Evolutionary conservation across 2,888 invertebrate species (phyloP).

Genomic region (Acleris laterana): DNA sequence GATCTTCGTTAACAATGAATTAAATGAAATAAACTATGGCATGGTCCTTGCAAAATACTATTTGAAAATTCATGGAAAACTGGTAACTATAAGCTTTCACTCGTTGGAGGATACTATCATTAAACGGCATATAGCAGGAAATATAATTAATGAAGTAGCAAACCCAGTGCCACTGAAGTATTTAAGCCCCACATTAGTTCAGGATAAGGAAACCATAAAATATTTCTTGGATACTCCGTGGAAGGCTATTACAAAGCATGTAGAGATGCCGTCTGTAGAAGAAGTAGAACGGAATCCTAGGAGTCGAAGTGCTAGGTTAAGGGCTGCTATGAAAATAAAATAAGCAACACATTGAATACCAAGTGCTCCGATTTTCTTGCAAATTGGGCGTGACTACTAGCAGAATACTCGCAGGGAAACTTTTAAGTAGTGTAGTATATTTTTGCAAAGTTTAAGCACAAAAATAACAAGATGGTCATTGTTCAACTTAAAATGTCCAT

Average conservation of each 20-base stretch:
- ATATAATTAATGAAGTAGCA: conserved; percentile 88
- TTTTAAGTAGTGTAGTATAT: no score
- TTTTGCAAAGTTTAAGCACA: no score
- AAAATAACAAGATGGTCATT: no score
- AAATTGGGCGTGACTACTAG: no score
- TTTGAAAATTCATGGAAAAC: conserved; percentile 90
- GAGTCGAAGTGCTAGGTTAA: conserved; percentile 94
- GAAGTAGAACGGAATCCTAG: conserved; percentile 93
- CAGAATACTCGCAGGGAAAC: no score
- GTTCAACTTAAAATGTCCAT: no score
- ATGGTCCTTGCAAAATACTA: conserved; percentile 90
- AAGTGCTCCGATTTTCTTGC: no score
- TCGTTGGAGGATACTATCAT: conserved; percentile 97
- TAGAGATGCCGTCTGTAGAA: conserved; percentile 88
- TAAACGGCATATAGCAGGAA: conserved; percentile 93
- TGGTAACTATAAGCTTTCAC: conserved; percentile 95
- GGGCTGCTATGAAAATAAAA: conserved; percentile 91
- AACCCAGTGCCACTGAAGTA: conserved; percentile 90
- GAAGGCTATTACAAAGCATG: conserved; percentile 92
- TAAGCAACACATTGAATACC: conserved; percentile 48
- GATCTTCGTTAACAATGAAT: conserved; percentile 97
- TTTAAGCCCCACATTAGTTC: conserved; percentile 84
- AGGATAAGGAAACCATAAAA: conserved; percentile 85
- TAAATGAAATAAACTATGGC: conserved; percentile 96
- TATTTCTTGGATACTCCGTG: conserved; percentile 88